Percentiles rank a stretch among this genome's conserved stretches.
Evolutionary conservation across 2,888 invertebrate genomes (phyloP).

Genomic region (Ceriagrion tenellum): DNA sequence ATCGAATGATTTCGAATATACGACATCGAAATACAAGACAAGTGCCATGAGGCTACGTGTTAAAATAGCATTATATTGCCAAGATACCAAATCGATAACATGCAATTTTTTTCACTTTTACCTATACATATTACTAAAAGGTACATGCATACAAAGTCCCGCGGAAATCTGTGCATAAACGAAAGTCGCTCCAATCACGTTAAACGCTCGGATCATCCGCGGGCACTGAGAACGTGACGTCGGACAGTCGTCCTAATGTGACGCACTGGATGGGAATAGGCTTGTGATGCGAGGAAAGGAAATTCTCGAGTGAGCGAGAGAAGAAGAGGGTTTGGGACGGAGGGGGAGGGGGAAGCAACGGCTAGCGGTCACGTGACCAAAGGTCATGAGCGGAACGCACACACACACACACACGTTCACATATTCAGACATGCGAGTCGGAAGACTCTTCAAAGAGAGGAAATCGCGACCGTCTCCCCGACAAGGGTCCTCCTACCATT

Average conservation of each 20-base stretch:
- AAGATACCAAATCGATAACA: too few relatives aligned
- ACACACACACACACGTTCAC: not conserved
- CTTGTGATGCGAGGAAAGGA: not conserved
- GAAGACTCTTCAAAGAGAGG: not conserved
- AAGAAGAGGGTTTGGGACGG: not conserved
- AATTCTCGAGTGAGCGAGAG: not conserved
- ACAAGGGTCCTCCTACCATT: not conserved
- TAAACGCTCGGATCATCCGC: too few relatives aligned
- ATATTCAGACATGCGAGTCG: not conserved
- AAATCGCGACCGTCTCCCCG: not conserved
- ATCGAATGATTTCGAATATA: too few relatives aligned
- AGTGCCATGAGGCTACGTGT: too few relatives aligned
- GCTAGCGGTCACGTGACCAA: slow-evolving; percentile 7
- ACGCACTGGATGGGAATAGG: not conserved
- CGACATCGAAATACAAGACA: too few relatives aligned
- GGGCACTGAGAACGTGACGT: not conserved
- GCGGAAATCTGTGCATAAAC: too few relatives aligned
- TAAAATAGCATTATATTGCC: too few relatives aligned
- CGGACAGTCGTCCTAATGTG: not conserved
- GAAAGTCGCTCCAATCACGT: too few relatives aligned
- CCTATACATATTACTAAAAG: too few relatives aligned
- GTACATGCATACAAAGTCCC: too few relatives aligned
- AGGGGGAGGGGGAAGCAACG: not conserved
- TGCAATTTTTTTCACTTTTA: too few relatives aligned
- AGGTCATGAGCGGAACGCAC: not conserved